Evolutionary conservation across 2,113 vertebrate genomes (phyloP).

Genomic region (Poeciliopsis occidentalis): DNA sequence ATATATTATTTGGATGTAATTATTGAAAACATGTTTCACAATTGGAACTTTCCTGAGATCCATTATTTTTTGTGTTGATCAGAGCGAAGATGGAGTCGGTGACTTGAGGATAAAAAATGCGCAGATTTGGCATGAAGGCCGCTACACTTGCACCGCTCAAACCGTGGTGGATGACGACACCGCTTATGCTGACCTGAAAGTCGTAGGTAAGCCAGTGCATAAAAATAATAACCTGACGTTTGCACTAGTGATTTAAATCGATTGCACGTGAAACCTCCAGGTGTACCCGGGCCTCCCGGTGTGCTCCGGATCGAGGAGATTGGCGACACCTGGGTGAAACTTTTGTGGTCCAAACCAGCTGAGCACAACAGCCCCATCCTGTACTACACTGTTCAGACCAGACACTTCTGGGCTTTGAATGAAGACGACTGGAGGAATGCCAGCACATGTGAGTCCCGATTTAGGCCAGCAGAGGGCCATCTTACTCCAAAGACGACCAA

Average conservation of each 20-base stretch:
- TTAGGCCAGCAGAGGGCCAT: slow-evolving; percentile 27
- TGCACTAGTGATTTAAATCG: neutral
- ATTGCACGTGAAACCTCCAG: slow-evolving; percentile 62
- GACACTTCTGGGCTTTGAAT: slow-evolving; percentile 82
- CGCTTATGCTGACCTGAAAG: slow-evolving; percentile 89
- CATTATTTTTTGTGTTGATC: slow-evolving; percentile 22
- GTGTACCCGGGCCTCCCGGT: slow-evolving; percentile 93
- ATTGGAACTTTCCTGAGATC: neutral
- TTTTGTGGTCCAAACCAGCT: slow-evolving; percentile 90
- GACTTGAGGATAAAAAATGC: slow-evolving; percentile 88
- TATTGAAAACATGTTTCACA: neutral
- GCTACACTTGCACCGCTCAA: slow-evolving; percentile 92
- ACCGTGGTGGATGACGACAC: slow-evolving; percentile 95
- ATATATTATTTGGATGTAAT: neutral
- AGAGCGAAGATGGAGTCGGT: slow-evolving; percentile 84
- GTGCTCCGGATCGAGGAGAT: slow-evolving; percentile 90
- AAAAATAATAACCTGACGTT: neutral
- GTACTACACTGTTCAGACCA: slow-evolving; percentile 89
- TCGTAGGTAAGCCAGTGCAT: slow-evolving; percentile 85
- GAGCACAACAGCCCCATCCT: slow-evolving; percentile 94
- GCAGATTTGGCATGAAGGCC: slow-evolving; percentile 90
- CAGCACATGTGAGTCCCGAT: slow-evolving; percentile 84
- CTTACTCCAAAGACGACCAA: neutral
- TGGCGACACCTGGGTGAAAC: slow-evolving; percentile 86
- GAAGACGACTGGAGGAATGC: slow-evolving; percentile 92